phyloP scores from a whole-genome alignment of 2,888 invertebrate genomes.

The Halictus ligatus region DNA sequence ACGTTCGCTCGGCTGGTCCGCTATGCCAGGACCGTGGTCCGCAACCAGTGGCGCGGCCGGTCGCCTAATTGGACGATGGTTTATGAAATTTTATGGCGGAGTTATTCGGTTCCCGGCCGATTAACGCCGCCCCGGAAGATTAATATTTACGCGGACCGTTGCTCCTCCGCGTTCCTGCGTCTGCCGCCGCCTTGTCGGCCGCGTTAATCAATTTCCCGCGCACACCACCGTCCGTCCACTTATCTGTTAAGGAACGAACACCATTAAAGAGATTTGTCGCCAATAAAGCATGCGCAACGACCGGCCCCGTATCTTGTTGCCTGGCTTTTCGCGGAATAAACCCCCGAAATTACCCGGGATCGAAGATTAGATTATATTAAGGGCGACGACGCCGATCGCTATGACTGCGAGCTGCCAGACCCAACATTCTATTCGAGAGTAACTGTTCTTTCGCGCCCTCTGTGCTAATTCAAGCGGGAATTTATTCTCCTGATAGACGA shows the following conservation, averaged over 20 bases:
- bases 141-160: constrained; percentile 43
- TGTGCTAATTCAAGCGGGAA: neutral
- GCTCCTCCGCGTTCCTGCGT: constrained; percentile 11
- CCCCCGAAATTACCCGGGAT: constrained; percentile 67
- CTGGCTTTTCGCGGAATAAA: constrained; percentile 50
- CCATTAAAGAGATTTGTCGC: constrained; percentile 67
- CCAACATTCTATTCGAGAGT: constrained; percentile 7
- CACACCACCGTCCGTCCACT: constrained; percentile 40
- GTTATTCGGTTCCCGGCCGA: constrained; percentile 34
- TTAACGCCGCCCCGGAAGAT: constrained; percentile 36
- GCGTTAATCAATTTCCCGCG: constrained; percentile 65
- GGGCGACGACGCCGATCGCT: constrained; percentile 54
- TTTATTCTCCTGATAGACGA: neutral
- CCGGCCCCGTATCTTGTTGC: constrained; percentile 56
- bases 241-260: constrained; percentile 51
- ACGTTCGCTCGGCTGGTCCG: neutral
- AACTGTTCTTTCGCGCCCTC: neutral
- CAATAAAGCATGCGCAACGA: constrained; percentile 66
- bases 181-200: neutral
- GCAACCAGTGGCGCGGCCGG: constrained; percentile 10
- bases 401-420: constrained; percentile 9
- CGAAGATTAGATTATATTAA: constrained; percentile 75
- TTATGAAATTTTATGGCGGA: constrained; percentile 35
- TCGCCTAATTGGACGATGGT: constrained; percentile 52
- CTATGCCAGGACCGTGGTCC: neutral